A percentile compares a stretch with the other conserved stretches of the same genome.
These are phyloP conservation scores for Vollenhovia emeryi DNA, from an alignment of 1,140 invertebrate genomes.

Conservation along the genomic window DNA sequence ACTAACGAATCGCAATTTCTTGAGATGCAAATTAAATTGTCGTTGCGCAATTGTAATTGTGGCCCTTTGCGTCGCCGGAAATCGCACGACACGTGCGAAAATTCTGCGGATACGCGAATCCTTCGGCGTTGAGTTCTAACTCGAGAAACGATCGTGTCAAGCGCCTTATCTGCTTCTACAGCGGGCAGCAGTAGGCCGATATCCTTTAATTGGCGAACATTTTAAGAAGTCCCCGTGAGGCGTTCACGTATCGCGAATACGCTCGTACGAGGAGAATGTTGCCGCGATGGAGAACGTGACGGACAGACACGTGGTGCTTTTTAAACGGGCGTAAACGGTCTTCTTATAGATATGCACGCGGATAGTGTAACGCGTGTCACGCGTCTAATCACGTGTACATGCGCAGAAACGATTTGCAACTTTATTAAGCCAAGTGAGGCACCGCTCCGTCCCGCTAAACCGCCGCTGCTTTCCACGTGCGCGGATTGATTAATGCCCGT, in stretches of 20 bases:
- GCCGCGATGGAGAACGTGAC: conserved; percentile 24
- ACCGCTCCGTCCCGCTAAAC: conserved; percentile 46
- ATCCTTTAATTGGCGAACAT: conserved; percentile 9
- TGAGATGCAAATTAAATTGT: not conserved
- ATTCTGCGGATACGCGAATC: not conserved
- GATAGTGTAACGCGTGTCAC: conserved; percentile 55
- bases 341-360: conserved; percentile 42
- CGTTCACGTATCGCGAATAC: not conserved
- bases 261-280: not conserved
- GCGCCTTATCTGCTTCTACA: not conserved
- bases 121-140: not conserved
- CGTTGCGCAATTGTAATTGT: not conserved
- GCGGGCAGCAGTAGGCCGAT: not conserved
- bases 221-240: conserved; percentile 6
- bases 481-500: conserved; percentile 76
- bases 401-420: conserved; percentile 60
- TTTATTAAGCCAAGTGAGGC: conserved; percentile 63
- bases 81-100: not conserved
- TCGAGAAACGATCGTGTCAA: not conserved
- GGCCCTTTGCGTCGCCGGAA: not conserved
- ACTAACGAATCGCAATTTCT: not conserved
- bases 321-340: conserved; percentile 34
- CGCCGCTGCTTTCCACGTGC: conserved; percentile 67
- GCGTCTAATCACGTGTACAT: conserved; percentile 53
- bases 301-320: conserved; percentile 32